A percentile compares a stretch with the other conserved stretches of the same genome.
Evolutionary conservation across 2,797 vertebrate species (phyloP).

Genomic region (Anguilla marmorata): DNA sequence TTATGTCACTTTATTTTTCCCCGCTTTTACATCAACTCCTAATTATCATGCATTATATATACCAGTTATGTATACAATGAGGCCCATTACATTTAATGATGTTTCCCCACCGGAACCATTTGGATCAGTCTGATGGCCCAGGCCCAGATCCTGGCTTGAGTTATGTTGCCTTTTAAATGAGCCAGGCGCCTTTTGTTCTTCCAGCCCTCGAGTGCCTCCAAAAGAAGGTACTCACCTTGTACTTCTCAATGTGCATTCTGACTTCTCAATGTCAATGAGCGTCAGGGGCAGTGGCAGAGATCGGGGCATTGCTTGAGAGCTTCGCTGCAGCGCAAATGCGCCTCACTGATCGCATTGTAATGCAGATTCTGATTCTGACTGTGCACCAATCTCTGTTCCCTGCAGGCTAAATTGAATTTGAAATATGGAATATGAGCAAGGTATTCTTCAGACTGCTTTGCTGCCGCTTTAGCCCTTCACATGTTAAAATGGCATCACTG

Average conservation of each 20-base stretch:
- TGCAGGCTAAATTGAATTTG: neutral
- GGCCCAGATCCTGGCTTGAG: conserved; percentile 13
- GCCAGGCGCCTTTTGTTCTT: neutral
- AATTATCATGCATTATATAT: conserved; percentile 11
- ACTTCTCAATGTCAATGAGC: conserved; percentile 13
- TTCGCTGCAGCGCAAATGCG: neutral
- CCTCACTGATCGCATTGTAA: neutral
- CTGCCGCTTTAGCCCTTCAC: neutral
- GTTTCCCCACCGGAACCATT: neutral
- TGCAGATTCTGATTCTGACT: neutral
- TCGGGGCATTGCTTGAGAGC: neutral
- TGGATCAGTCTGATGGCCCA: neutral
- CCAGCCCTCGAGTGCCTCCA: neutral
- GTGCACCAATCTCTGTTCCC: neutral
- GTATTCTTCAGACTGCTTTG: neutral
- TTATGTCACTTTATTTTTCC: neutral
- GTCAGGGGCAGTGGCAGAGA: neutral
- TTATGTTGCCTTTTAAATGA: conserved; percentile 9
- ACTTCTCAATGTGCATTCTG: neutral
- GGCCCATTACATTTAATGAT: conserved; percentile 21
- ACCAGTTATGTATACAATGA: conserved; percentile 14
- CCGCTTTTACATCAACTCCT: neutral
- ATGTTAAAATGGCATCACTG: neutral
- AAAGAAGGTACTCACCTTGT: neutral
- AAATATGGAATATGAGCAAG: neutral